Evolutionary conservation across 2,888 invertebrate genomes (phyloP).

Genomic region (Pegoplata infirma): DNA sequence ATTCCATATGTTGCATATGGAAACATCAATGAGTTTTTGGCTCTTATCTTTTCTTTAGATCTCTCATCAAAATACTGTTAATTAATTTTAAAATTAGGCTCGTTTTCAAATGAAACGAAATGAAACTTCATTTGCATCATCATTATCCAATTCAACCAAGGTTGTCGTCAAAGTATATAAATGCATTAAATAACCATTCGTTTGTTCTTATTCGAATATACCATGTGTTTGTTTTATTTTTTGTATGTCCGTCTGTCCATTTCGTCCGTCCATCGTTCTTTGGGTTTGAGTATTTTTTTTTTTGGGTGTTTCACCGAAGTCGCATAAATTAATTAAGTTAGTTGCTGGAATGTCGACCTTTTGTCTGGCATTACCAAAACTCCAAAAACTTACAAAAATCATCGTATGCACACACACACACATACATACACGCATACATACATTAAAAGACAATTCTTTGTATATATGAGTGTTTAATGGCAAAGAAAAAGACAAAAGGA

Average conservation of each 20-base stretch:
- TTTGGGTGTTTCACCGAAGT: slow-evolving; percentile 67
- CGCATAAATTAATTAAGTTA: slow-evolving; percentile 77
- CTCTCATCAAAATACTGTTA: slow-evolving; percentile 76
- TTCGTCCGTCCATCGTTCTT: slow-evolving; percentile 23
- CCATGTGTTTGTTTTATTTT: slow-evolving; percentile 44
- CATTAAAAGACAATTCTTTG: slow-evolving; percentile 14
- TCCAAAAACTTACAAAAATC: slow-evolving; percentile 23
- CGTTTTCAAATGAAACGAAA: slow-evolving; percentile 68
- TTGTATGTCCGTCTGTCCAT: slow-evolving; percentile 14
- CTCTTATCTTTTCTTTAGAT: slow-evolving; percentile 71
- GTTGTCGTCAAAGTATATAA: slow-evolving; percentile 37
- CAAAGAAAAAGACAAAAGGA: slow-evolving; percentile 55
- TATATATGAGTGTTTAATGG: slow-evolving; percentile 5
- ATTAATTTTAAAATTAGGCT: slow-evolving; percentile 77
- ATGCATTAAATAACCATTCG: slow-evolving; percentile 30
- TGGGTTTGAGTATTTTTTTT: slow-evolving; percentile 28
- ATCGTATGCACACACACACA: slow-evolving; percentile 29
- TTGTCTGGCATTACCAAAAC: slow-evolving; percentile 71
- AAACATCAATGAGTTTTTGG: slow-evolving; percentile 57
- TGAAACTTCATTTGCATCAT: slow-evolving; percentile 45
- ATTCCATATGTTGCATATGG: slow-evolving; percentile 37
- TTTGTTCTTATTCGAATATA: slow-evolving; percentile 26
- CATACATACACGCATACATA: slow-evolving; percentile 50
- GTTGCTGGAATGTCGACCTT: slow-evolving; percentile 74
- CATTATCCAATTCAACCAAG: slow-evolving; percentile 59